These are phyloP conservation scores for Campaea margaritaria DNA, from an alignment of 2,888 invertebrate species.

Conservation along the genomic window DNA sequence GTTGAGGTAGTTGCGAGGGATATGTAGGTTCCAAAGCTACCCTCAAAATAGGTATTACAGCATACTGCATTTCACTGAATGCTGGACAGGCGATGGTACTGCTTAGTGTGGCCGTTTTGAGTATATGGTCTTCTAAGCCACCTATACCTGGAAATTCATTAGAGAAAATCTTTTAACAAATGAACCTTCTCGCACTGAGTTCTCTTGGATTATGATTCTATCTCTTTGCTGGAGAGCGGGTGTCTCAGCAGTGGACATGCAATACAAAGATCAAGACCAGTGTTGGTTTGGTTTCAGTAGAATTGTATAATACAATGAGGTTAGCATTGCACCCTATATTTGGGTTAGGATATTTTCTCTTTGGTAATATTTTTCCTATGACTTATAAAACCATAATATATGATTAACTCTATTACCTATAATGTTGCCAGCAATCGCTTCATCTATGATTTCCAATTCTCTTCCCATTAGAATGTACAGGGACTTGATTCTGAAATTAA, in stretches of 20 bases:
- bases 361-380: too few species aligned
- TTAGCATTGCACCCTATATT: too few species aligned
- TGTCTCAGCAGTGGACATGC: too few species aligned
- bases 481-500: conserved; percentile 86
- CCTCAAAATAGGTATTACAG: conserved; percentile 94
- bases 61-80: conserved; percentile 91
- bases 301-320: too few species aligned
- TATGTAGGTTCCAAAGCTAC: conserved; percentile 96
- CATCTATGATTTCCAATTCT: conserved; percentile 92
- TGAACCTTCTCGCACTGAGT: not conserved
- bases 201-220: not conserved
- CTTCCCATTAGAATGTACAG: conserved; percentile 97
- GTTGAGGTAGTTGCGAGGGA: conserved; percentile 90
- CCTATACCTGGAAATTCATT: conserved; percentile 88
- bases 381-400: too few species aligned
- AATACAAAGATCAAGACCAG: too few species aligned
- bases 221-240: not conserved
- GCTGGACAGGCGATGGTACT: conserved; percentile 93
- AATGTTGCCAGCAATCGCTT: conserved; percentile 95
- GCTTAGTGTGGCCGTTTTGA: conserved; percentile 96
- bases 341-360: too few species aligned
- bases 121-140: conserved; percentile 92
- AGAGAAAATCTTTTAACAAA: not conserved
- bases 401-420: conserved; percentile 85
- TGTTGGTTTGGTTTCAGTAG: too few species aligned